Percentiles rank a stretch among this genome's conserved stretches.
These are phyloP conservation scores for Beroe ovata DNA, from an alignment of 37 sponge, comb jelly and placozoan genomes.

Conservation along the genomic window DNA sequence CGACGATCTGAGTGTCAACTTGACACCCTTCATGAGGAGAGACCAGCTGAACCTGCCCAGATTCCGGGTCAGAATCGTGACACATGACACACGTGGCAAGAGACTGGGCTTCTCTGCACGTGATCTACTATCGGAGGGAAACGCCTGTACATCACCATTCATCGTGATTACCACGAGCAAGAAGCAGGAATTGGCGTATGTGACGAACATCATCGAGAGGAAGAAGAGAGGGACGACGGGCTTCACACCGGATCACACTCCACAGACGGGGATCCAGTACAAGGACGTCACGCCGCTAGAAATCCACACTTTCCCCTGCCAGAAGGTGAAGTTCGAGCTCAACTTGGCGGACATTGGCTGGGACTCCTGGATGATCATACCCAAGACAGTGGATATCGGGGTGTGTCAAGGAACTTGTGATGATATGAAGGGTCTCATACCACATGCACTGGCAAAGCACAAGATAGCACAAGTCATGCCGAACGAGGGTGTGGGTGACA, in stretches of 20 bases:
- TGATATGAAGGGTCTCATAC: neutral
- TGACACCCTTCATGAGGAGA: conserved; percentile 43
- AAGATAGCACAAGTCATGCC: conserved; percentile 45
- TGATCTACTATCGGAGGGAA: conserved; percentile 1
- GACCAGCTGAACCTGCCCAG: neutral
- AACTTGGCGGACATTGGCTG: conserved; percentile 52
- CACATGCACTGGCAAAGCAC: conserved; percentile 27
- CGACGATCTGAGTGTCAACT: conserved; percentile 3
- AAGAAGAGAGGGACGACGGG: conserved; percentile 30
- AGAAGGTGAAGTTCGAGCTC: conserved; percentile 38
- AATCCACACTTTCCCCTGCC: conserved; percentile 23
- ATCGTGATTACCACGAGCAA: conserved; percentile 50
- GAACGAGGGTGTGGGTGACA: neutral
- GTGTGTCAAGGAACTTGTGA: conserved; percentile 22
- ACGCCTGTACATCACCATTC: conserved; percentile 19
- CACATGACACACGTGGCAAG: neutral
- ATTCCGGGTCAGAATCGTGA: conserved; percentile 23
- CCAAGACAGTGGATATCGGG: conserved; percentile 38
- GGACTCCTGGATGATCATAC: conserved; percentile 53
- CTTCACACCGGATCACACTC: neutral
- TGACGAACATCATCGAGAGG: conserved; percentile 53
- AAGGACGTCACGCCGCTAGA: conserved; percentile 47
- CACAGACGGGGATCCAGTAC: conserved; percentile 7
- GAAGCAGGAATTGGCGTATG: conserved; percentile 44
- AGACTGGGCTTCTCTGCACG: neutral